A percentile compares a stretch with the other conserved stretches of the same genome.
phyloP scores from a whole-genome alignment of 2,888 invertebrate species.

The Dexiosoma caninum region DNA sequence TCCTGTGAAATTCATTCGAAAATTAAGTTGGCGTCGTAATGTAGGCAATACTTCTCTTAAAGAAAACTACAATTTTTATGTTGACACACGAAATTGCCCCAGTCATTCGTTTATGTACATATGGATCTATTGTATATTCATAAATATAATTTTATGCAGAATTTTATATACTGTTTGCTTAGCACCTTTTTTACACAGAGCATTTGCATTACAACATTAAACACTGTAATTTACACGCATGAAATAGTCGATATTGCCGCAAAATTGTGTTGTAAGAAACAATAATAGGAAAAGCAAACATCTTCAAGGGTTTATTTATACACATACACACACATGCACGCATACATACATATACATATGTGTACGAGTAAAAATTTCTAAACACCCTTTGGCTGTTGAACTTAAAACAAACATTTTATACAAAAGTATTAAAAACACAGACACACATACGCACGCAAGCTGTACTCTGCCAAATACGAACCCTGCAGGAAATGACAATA shows the following conservation, averaged over 20 bases:
- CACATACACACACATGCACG: too few relatives aligned
- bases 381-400: conserved; percentile 40
- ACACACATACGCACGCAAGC: background rate
- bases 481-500: too few relatives aligned
- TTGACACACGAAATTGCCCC: background rate
- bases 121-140: too few relatives aligned
- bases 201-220: conserved; percentile 27
- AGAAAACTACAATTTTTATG: too few relatives aligned
- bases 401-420: conserved; percentile 30
- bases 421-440: background rate
- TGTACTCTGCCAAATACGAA: background rate
- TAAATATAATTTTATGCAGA: conserved; percentile 33
- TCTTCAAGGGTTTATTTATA: conserved; percentile 28
- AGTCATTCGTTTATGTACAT: too few relatives aligned
- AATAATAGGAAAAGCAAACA: conserved; percentile 14
- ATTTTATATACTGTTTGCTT: conserved; percentile 62
- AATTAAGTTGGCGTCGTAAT: too few relatives aligned
- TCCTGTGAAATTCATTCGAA: too few relatives aligned
- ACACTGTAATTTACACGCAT: conserved; percentile 42
- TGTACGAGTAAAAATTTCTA: too few relatives aligned
- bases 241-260: background rate
- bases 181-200: conserved; percentile 51
- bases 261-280: background rate
- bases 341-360: background rate
- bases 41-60: too few relatives aligned